phyloP scores from a whole-genome alignment of 2,113 vertebrate species.

The Elephas maximus region DNA sequence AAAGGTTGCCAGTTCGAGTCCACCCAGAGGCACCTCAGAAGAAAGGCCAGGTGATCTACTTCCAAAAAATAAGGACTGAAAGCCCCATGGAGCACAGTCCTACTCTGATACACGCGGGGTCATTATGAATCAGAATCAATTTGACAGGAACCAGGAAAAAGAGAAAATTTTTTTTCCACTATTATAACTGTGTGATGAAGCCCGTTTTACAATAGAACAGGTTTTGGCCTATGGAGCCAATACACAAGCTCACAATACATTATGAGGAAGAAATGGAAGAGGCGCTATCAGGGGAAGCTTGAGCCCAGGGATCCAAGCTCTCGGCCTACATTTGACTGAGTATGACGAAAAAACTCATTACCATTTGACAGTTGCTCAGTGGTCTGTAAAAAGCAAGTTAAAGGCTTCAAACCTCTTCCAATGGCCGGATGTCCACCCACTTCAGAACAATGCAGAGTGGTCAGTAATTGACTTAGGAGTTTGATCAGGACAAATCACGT shows the following conservation, averaged over 20 bases:
- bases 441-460: conserved; percentile 5
- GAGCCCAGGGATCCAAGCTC: neutral
- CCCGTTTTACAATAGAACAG: conserved; percentile 25
- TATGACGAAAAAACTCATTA: conserved; percentile 42
- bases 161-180: neutral
- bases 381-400: conserved; percentile 72
- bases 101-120: neutral
- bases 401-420: conserved; percentile 70
- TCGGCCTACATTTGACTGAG: neutral
- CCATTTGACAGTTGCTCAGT: conserved; percentile 53
- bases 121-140: neutral
- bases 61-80: neutral
- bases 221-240: neutral
- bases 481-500: neutral
- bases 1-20: neutral
- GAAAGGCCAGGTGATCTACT: neutral
- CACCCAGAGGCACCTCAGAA: neutral
- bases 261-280: conserved; percentile 20
- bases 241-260: conserved; percentile 10
- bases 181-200: conserved; percentile 47
- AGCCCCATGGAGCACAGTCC: neutral
- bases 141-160: neutral
- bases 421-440: conserved; percentile 1
- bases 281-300: neutral
- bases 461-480: neutral